Evolutionary conservation across 1,140 invertebrate genomes (phyloP), one percentile per base, ranked within the genome.

Genomic region (Penaeus indicus): DNA sequence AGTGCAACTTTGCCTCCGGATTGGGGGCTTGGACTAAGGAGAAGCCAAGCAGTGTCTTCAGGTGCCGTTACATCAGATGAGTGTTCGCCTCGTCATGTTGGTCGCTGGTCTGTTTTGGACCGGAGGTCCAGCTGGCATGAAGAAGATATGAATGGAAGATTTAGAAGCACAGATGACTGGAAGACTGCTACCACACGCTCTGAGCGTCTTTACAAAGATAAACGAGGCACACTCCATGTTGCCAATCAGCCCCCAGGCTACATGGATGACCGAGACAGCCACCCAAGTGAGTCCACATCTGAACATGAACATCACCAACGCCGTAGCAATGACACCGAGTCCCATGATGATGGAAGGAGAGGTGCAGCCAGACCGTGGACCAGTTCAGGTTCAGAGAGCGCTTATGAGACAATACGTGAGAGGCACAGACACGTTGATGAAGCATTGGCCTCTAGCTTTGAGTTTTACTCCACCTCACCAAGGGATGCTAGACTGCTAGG

Each of bases 401-500:
- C 89, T 19, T 90, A 90, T 79, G 89, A 90, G 60, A 90, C 89
- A 27, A 90, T 90, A 22, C 69, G 89, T 8, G 79, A 90, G 54
- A 81, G 89, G 42, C 89, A 90, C 61, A n/a, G 89, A 60, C 78
- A 86, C 42, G 89, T 90, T 67, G 89, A 86, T 78, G 89, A 90
- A 80, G 81, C 89, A 32, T 62, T 90, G 64, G 89, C 89, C 63
- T 90, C 89, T 21, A 86, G 84, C 61, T 90, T 90, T 84, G 89
- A 90, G 61, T 90, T 90, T 69, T 90, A 90, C 25, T 90, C 89
- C 60, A 90, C 89, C 16, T 90, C 89, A 27, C 89, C 89, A 22
- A 67, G 89, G 25, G 84, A 86, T 77, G 85, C 89, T 78, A 38
- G 89, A 27, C 32, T 90, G 38, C 32, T 90, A 61, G 80, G 80